Evolutionary conservation across 2,113 vertebrate species (phyloP).

Genomic region (Haplochromis burtoni): DNA sequence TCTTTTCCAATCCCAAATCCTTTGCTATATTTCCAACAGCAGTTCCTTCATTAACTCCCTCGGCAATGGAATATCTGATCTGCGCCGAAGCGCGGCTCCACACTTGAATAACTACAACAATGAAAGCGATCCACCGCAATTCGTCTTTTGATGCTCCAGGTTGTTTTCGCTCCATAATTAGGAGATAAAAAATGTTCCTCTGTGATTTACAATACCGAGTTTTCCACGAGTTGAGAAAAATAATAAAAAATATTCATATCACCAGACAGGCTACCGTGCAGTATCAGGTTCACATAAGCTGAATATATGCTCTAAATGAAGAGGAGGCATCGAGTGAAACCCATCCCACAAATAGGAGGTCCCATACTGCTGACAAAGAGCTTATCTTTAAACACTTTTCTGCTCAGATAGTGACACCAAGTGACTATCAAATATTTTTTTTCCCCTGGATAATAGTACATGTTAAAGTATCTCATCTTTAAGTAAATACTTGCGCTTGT

Average conservation of each 20-base stretch:
- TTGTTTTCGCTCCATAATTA: background rate
- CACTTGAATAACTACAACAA: background rate
- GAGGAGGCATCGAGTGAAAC: background rate
- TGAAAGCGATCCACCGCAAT: background rate
- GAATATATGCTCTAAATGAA: background rate
- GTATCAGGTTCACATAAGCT: background rate
- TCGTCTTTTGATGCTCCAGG: background rate
- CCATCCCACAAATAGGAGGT: background rate
- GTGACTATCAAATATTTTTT: background rate
- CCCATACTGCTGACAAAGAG: background rate
- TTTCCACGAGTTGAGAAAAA: background rate
- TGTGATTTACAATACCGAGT: background rate
- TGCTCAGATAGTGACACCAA: background rate
- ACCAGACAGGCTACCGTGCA: background rate
- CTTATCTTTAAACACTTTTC: background rate
- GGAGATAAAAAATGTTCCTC: background rate
- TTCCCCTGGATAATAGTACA: background rate
- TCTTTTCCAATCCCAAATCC: constrained; percentile 59
- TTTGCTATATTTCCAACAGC: constrained; percentile 61
- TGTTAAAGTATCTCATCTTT: background rate
- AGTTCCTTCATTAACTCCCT: constrained; percentile 55
- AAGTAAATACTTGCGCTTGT: accelerated
- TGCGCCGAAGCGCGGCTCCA: constrained; percentile 3
- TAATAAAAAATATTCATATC: background rate
- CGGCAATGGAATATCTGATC: constrained; percentile 55